Evolutionary conservation across 2,797 vertebrate genomes (phyloP).

Genomic region (Pelobates cultripes): DNA sequence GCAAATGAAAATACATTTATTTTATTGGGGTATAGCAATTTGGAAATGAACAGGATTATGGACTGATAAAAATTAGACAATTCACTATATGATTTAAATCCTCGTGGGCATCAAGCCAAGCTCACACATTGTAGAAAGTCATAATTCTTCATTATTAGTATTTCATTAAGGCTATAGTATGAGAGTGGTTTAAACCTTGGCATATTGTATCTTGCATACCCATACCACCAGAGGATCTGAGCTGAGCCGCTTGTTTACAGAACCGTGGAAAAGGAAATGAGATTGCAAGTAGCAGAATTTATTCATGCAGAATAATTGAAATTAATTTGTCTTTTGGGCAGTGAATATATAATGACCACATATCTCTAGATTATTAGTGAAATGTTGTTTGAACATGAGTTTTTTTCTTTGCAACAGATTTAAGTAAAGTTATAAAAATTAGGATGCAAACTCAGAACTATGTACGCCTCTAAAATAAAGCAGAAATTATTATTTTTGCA

Average conservation of each 20-base stretch:
- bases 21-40: not conserved
- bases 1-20: not conserved
- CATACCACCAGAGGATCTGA: conserved; percentile 33
- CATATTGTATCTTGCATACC: conserved; percentile 3
- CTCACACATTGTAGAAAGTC: conserved; percentile 1
- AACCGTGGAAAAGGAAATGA: conserved; percentile 33
- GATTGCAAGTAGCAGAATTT: conserved; percentile 25
- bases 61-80: conserved; percentile 32
- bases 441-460: not conserved
- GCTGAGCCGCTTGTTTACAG: conserved; percentile 32
- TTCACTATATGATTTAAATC: conserved; percentile 27
- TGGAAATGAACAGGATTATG: conserved; percentile 31
- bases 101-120: conserved; percentile 22
- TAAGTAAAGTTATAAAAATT: not conserved
- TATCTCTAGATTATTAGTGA: conserved; percentile 15
- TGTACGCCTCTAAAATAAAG: not conserved
- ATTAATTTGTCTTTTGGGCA: conserved; percentile 29
- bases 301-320: conserved; percentile 32
- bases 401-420: not conserved
- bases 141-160: conserved; percentile 15
- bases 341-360: conserved; percentile 7
- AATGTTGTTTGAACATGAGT: conserved; percentile 4
- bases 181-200: conserved; percentile 22
- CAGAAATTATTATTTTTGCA: not conserved
- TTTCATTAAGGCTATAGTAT: conserved; percentile 19